Conservation (phyloP, 2,888 invertebrate genomes). For the Cosmorhoe ocellata region DNA sequence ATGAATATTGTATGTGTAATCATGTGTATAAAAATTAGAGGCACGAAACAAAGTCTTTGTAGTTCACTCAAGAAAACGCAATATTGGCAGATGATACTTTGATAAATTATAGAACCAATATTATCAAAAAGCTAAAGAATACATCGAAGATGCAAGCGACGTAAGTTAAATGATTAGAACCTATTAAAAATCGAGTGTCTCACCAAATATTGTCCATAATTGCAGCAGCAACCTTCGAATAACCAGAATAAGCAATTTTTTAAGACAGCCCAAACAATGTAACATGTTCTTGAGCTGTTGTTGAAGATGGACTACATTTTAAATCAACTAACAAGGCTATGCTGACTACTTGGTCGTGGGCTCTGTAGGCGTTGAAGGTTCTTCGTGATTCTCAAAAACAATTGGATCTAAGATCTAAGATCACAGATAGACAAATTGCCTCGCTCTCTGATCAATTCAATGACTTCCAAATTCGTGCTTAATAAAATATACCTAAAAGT, state of each 20-base stretch:
- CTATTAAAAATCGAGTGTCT: too few species aligned
- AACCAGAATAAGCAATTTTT: conserved; percentile 32
- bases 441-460: conserved; percentile 2
- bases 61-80: too few species aligned
- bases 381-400: conserved; percentile 23
- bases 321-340: conserved; percentile 37
- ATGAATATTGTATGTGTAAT: too few species aligned
- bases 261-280: conserved; percentile 34
- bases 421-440: conserved; percentile 8
- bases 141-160: too few species aligned
- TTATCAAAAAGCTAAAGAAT: too few species aligned
- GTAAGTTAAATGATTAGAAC: too few species aligned
- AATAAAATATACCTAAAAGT: background rate
- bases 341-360: conserved; percentile 5
- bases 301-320: conserved; percentile 39
- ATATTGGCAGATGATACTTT: too few species aligned
- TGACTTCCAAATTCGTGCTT: background rate
- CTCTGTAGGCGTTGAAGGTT: conserved; percentile 46
- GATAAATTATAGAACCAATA: too few species aligned
- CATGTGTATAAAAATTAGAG: too few species aligned
- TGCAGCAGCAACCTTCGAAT: conserved; percentile 34
- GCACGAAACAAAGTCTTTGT: too few species aligned
- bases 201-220: conserved; percentile 46
- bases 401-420: conserved; percentile 8
- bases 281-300: conserved; percentile 47